phyloP scores from a whole-genome alignment of 2,797 vertebrate species.

The Malurus leucopterus region DNA sequence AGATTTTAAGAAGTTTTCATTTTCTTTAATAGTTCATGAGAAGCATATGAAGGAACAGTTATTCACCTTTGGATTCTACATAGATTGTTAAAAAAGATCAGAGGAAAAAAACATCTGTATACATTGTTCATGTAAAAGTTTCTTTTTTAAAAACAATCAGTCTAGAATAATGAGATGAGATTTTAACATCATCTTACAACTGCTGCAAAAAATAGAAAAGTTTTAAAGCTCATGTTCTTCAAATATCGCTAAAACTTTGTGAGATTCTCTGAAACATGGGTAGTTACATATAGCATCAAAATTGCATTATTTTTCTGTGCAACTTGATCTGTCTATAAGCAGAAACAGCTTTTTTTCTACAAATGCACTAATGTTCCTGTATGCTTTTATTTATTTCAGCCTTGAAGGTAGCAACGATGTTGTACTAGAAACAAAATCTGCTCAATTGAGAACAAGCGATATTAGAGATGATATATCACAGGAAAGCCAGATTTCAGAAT shows the following conservation, averaged over 20 bases:
- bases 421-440: not conserved
- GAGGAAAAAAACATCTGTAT: not conserved
- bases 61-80: not conserved
- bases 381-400: conserved; percentile 47
- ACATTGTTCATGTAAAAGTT: not conserved
- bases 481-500: not conserved
- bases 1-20: not conserved
- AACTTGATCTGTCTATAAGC: not conserved
- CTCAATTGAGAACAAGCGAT: not conserved
- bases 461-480: not conserved
- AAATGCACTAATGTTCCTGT: not conserved
- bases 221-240: not conserved
- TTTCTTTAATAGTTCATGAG: not conserved
- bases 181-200: not conserved
- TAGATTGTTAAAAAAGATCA: not conserved
- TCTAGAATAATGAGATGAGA: not conserved
- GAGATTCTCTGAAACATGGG: not conserved
- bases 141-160: not conserved
- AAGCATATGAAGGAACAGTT: not conserved
- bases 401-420: not conserved
- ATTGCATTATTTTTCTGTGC: not conserved
- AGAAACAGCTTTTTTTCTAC: not conserved
- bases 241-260: not conserved
- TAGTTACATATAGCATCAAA: not conserved
- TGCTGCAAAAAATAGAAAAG: not conserved